These are phyloP conservation scores for Decapterus maruadsi DNA, from an alignment of 2,797 vertebrate species.

Conservation along the genomic window DNA sequence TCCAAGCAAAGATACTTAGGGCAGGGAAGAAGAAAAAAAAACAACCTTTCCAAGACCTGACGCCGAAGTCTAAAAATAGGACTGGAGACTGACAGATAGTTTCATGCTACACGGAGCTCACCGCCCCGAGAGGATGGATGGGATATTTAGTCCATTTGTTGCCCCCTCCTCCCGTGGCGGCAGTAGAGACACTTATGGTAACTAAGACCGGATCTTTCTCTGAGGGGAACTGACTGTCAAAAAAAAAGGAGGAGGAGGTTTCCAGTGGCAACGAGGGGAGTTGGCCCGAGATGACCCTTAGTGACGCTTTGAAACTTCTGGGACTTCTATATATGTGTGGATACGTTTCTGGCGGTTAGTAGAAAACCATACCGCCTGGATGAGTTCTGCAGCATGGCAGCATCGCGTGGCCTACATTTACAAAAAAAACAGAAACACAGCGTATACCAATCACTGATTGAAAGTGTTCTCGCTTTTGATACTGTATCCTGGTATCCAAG, in stretches of 20 bases:
- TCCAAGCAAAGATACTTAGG: conserved; percentile 2
- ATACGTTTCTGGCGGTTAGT: neutral
- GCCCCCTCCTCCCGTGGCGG: conserved; percentile 2
- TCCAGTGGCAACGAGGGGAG: neutral
- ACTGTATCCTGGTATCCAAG: no score
- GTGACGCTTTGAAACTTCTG: conserved; percentile 7
- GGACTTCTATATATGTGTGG: neutral
- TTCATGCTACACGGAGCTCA: conserved; percentile 7
- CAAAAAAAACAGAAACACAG: no score
- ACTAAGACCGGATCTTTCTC: conserved; percentile 49
- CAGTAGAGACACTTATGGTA: conserved; percentile 48
- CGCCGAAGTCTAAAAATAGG: conserved; percentile 51
- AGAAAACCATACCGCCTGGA: neutral
- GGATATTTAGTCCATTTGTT: conserved; percentile 41
- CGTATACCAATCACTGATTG: no score
- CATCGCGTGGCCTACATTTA: no score
- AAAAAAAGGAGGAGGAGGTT: conserved; percentile 9
- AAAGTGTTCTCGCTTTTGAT: no score
- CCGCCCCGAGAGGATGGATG: conserved; percentile 27
- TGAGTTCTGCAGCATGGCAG: no score
- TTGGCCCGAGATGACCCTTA: neutral
- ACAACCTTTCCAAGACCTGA: conserved; percentile 27
- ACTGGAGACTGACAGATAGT: conserved; percentile 34
- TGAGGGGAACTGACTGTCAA: conserved; percentile 23
- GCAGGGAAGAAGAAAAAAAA: conserved; percentile 25